phyloP scores from a whole-genome alignment of 2,113 vertebrate species.

The Carlito syrichta region DNA sequence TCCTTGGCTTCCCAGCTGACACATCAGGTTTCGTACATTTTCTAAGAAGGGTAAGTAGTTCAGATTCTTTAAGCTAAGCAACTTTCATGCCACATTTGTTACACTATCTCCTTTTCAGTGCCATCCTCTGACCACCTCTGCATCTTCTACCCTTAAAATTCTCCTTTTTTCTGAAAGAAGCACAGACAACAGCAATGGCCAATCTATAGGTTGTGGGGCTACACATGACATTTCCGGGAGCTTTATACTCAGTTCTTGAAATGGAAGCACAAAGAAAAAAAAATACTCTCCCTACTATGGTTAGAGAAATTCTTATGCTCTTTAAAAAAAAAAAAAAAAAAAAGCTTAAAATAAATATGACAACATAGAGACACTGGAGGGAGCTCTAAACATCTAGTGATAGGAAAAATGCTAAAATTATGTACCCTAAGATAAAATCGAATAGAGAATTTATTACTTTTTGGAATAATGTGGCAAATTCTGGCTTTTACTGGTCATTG shows the following conservation, averaged over 20 bases:
- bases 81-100: fast-evolving
- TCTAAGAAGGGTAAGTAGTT: background rate
- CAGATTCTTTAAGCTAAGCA: background rate
- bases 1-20: no score
- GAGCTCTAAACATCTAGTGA: conserved; percentile 32
- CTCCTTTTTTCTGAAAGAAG: background rate
- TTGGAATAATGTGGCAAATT: background rate
- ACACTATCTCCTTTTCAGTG: background rate
- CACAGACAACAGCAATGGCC: background rate
- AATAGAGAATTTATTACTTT: background rate
- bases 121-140: background rate
- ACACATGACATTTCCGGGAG: fast-evolving
- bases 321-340: background rate
- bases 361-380: conserved; percentile 26
- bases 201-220: fast-evolving
- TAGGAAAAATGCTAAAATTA: background rate
- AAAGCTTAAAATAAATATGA: background rate
- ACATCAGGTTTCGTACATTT: background rate
- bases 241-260: background rate
- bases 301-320: background rate
- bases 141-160: background rate
- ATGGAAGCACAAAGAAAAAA: background rate
- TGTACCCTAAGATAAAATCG: background rate
- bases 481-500: background rate
- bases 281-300: background rate